phyloP scores from a whole-genome alignment of 2,888 invertebrate genomes.

The Pogonocherus hispidulus region DNA sequence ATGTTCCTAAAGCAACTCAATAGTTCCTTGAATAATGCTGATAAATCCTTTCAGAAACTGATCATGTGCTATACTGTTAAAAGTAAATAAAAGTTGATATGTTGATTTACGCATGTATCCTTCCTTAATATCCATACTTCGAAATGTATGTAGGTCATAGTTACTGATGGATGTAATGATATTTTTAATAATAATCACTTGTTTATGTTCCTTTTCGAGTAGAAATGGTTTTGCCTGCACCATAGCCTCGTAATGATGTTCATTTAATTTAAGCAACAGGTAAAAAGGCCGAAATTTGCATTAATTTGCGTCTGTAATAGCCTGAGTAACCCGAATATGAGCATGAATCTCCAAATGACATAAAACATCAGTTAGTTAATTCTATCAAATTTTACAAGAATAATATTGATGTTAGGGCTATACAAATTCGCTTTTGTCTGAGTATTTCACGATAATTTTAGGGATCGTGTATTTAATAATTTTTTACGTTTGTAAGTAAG shows the following conservation, averaged over 20 bases:
- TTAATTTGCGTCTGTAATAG: conserved; percentile 7
- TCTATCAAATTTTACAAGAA: neutral
- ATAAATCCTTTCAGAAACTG: too few species aligned
- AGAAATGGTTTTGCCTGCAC: neutral
- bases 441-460: neutral
- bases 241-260: neutral
- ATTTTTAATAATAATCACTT: neutral
- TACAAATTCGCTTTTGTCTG: neutral
- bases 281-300: conserved; percentile 2
- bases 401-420: neutral
- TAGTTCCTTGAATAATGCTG: too few species aligned
- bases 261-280: neutral
- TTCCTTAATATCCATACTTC: too few species aligned
- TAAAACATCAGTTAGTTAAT: neutral
- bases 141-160: too few species aligned
- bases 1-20: too few species aligned
- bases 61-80: too few species aligned
- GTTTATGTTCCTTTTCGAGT: neutral
- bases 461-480: too few species aligned
- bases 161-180: too few species aligned
- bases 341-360: neutral
- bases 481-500: too few species aligned
- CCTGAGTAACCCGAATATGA: neutral
- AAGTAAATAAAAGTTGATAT: too few species aligned
- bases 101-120: too few species aligned